phyloP scores from a whole-genome alignment of 2,113 vertebrate genomes.

The Hippocampus abdominalis region DNA sequence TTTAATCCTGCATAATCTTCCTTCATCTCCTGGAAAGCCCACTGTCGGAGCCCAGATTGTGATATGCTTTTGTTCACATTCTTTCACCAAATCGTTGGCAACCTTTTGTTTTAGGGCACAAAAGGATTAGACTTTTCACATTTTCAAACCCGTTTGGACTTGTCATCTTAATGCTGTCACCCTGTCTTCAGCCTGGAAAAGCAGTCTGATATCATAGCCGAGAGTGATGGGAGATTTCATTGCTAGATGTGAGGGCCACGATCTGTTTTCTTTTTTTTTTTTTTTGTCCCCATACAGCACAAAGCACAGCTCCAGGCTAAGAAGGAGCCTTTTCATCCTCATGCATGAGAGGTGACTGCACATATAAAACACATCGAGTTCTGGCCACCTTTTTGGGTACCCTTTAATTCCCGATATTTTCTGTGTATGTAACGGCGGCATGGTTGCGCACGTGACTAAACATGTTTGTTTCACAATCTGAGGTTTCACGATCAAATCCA shows the following conservation, averaged over 20 bases:
- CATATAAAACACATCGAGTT: background rate
- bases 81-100: background rate
- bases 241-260: background rate
- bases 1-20: slow-evolving; percentile 9
- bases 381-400: background rate
- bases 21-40: slow-evolving; percentile 5
- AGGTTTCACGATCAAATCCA: background rate
- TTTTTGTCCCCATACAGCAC: background rate
- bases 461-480: background rate
- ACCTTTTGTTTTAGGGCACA: background rate
- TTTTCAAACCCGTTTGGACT: background rate
- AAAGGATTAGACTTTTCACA: background rate
- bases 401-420: background rate
- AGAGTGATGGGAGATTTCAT: background rate
- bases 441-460: background rate
- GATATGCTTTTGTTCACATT: background rate
- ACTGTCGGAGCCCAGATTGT: background rate
- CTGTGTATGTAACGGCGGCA: background rate
- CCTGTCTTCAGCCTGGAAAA: background rate
- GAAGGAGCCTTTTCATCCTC: background rate
- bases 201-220: background rate
- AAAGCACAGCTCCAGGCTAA: background rate
- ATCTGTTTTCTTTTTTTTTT: background rate
- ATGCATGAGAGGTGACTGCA: background rate
- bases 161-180: background rate